A percentile compares a stretch with the other conserved stretches of the same genome.
These are phyloP conservation scores for Enteromius unitaeniatus DNA, from an alignment of 2,797 vertebrate species.

Conservation along the genomic window DNA sequence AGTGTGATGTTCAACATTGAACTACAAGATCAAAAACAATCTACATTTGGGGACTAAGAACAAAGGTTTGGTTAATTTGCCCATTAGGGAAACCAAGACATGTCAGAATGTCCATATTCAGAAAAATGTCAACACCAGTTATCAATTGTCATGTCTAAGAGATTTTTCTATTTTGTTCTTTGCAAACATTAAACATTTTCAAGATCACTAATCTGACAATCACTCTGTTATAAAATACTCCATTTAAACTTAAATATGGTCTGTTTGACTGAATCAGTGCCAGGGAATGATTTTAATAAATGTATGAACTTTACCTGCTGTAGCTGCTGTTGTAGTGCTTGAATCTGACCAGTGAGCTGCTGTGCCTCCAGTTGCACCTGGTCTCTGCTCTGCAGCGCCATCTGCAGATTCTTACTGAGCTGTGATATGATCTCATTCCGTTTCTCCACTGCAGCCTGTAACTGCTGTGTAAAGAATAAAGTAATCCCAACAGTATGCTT, in stretches of 20 bases:
- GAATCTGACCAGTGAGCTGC: conserved; percentile 76
- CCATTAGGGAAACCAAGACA: neutral
- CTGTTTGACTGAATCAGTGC: neutral
- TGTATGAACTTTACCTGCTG: conserved; percentile 75
- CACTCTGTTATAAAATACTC: neutral
- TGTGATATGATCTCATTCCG: conserved; percentile 82
- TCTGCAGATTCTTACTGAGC: conserved; percentile 82
- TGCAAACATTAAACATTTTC: neutral
- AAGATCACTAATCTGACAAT: neutral
- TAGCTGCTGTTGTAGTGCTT: conserved; percentile 81
- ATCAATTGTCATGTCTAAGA: too few relatives aligned
- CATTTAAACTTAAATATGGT: neutral
- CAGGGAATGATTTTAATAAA: neutral
- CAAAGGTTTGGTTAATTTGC: neutral
- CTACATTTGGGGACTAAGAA: neutral
- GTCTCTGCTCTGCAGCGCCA: conserved; percentile 75
- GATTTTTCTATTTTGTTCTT: neutral
- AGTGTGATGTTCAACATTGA: neutral
- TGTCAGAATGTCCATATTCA: neutral
- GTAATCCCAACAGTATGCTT: neutral
- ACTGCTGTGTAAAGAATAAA: conserved; percentile 69
- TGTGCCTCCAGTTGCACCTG: conserved; percentile 81
- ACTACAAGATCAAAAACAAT: neutral
- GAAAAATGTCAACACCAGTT: neutral
- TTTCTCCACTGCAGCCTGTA: conserved; percentile 81